Evolutionary conservation across 1,140 invertebrate species (phyloP).

Genomic region (Drosophila albomicans): DNA sequence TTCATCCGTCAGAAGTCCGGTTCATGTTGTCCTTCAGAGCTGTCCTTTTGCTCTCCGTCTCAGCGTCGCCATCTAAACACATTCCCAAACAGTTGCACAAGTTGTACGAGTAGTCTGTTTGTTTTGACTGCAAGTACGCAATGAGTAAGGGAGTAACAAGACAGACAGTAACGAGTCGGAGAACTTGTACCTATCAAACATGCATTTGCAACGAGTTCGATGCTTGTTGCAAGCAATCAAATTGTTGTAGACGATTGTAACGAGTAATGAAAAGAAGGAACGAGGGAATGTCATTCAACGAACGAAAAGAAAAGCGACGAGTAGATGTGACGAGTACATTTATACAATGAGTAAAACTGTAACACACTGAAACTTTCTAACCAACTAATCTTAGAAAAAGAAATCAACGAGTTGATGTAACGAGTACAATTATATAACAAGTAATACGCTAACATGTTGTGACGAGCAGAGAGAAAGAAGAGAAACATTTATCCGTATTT

Average conservation of each 20-base stretch:
- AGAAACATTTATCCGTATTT: too few relatives aligned
- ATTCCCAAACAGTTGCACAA: conserved; percentile 30
- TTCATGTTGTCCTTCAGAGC: conserved; percentile 41
- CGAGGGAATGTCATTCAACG: not conserved
- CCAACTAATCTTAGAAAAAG: too few relatives aligned
- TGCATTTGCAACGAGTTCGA: too few relatives aligned
- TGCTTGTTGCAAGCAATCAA: too few relatives aligned
- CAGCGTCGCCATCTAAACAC: conserved; percentile 4
- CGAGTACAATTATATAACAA: too few relatives aligned
- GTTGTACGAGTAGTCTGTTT: conserved; percentile 28
- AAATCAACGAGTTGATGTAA: too few relatives aligned
- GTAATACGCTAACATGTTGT: too few relatives aligned
- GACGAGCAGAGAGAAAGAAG: too few relatives aligned
- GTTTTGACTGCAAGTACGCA: conserved; percentile 15
- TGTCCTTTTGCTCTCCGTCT: not conserved
- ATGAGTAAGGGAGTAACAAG: conserved; percentile 17
- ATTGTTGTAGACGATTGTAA: not conserved
- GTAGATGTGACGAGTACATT: too few relatives aligned
- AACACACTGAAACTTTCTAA: too few relatives aligned
- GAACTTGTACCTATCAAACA: not conserved
- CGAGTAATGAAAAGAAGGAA: not conserved
- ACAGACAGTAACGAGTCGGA: conserved; percentile 7
- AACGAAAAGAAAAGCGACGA: too few relatives aligned
- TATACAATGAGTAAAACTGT: too few relatives aligned
- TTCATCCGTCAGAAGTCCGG: conserved; percentile 51